phyloP scores from a whole-genome alignment of 1,140 invertebrate genomes.

The Cecropterus lyciades region DNA sequence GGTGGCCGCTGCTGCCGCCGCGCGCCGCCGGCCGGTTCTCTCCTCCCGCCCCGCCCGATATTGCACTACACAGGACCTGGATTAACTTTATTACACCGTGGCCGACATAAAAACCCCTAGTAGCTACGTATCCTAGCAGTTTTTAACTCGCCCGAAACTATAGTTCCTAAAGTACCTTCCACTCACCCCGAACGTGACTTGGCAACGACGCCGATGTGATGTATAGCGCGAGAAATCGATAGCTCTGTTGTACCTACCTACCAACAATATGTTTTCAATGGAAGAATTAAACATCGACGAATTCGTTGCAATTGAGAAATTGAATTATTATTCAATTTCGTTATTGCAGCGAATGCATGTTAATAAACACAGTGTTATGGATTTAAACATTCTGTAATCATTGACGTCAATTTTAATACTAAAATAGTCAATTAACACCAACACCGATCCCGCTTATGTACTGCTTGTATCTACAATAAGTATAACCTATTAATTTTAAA shows the following conservation, averaged over 20 bases:
- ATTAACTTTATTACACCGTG: slow-evolving; percentile 76
- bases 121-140: slow-evolving; percentile 43
- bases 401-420: too few relatives aligned
- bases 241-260: slow-evolving; percentile 34
- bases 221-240: slow-evolving; percentile 51
- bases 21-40: slow-evolving; percentile 57
- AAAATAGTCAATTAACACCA: too few relatives aligned
- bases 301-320: not conserved
- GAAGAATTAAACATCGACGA: slow-evolving; percentile 16
- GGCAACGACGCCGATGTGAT: slow-evolving; percentile 48
- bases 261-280: slow-evolving; percentile 36
- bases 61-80: slow-evolving; percentile 72
- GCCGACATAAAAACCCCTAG: slow-evolving; percentile 62
- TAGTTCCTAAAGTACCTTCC: slow-evolving; percentile 43
- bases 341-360: too few relatives aligned
- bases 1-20: slow-evolving; percentile 58
- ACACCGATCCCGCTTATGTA: too few relatives aligned
- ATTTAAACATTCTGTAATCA: too few relatives aligned
- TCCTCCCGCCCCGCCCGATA: slow-evolving; percentile 56
- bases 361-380: too few relatives aligned
- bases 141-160: slow-evolving; percentile 31
- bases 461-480: too few relatives aligned
- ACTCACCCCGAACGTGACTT: slow-evolving; percentile 67
- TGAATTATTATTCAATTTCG: too few relatives aligned
- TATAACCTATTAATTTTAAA: too few relatives aligned